These are phyloP conservation scores for Valencia hispanica DNA, from an alignment of 2,797 vertebrate genomes.

Conservation along the genomic window DNA sequence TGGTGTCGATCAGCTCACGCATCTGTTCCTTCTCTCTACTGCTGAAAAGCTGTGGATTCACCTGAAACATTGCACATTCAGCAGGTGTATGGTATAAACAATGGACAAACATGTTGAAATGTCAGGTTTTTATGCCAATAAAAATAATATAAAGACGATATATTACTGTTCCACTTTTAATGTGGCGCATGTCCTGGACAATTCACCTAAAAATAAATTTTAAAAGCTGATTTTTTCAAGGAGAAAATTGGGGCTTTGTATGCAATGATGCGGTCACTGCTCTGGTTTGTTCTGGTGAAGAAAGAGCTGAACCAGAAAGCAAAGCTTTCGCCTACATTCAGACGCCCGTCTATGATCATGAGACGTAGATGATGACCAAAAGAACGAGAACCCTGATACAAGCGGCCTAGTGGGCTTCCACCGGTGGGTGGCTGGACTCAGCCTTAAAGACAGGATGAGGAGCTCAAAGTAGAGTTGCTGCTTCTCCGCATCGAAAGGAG, in stretches of 20 bases:
- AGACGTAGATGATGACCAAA: too few relatives aligned
- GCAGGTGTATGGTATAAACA: background rate
- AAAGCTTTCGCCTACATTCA: too few relatives aligned
- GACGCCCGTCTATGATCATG: too few relatives aligned
- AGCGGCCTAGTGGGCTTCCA: too few relatives aligned
- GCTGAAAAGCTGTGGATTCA: conserved; percentile 96
- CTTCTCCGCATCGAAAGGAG: too few relatives aligned
- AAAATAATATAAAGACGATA: background rate
- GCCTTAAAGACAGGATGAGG: too few relatives aligned
- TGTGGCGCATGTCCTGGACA: background rate
- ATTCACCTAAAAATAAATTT: background rate
- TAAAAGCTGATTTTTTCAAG: background rate
- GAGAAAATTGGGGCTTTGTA: background rate
- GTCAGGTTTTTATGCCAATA: background rate
- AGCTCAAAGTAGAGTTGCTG: too few relatives aligned
- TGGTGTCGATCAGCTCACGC: conserved; percentile 87
- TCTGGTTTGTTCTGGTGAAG: too few relatives aligned
- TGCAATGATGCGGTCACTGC: background rate
- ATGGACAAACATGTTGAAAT: background rate
- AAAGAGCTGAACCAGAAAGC: background rate
- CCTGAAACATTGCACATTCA: conserved; percentile 72
- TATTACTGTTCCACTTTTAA: background rate
- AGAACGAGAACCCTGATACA: too few relatives aligned
- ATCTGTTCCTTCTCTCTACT: conserved; percentile 92
- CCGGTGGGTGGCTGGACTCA: too few relatives aligned